phyloP scores from a whole-genome alignment of 1,140 invertebrate genomes.

The Heterodera schachtii region DNA sequence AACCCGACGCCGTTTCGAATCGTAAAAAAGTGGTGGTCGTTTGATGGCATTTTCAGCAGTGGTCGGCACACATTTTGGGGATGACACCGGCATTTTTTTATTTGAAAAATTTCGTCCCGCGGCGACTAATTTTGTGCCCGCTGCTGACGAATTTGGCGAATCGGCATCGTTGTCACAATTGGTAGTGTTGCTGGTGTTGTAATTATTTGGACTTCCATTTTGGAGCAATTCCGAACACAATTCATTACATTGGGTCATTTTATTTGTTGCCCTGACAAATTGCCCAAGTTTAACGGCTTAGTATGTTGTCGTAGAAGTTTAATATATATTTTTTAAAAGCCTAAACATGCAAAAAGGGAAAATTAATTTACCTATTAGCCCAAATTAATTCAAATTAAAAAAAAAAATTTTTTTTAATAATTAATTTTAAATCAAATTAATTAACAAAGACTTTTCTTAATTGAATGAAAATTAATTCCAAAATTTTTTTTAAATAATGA shows the following conservation, averaged over 20 bases:
- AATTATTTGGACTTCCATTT: not conserved
- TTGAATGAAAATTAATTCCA: no score
- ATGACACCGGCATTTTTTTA: not conserved
- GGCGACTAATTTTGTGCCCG: not conserved
- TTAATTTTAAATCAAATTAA: no score
- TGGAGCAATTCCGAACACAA: not conserved
- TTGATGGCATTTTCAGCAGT: not conserved
- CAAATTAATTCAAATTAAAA: no score
- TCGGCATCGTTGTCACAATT: no score
- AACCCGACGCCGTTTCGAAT: conserved; percentile 32
- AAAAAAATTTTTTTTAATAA: no score
- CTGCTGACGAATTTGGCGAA: not conserved
- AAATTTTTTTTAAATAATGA: no score
- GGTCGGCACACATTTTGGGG: not conserved
- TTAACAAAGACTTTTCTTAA: no score
- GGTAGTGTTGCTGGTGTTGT: not conserved
- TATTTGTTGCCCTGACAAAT: not conserved
- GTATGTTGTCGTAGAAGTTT: not conserved
- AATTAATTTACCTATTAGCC: no score
- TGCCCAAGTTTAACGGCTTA: not conserved
- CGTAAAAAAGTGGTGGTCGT: conserved; percentile 1
- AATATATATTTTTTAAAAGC: no score
- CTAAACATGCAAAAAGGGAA: no score
- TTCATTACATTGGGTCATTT: not conserved
- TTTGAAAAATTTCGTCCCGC: not conserved